Evolutionary conservation across 2,888 invertebrate genomes (phyloP).

Genomic region (Mantis religiosa): DNA sequence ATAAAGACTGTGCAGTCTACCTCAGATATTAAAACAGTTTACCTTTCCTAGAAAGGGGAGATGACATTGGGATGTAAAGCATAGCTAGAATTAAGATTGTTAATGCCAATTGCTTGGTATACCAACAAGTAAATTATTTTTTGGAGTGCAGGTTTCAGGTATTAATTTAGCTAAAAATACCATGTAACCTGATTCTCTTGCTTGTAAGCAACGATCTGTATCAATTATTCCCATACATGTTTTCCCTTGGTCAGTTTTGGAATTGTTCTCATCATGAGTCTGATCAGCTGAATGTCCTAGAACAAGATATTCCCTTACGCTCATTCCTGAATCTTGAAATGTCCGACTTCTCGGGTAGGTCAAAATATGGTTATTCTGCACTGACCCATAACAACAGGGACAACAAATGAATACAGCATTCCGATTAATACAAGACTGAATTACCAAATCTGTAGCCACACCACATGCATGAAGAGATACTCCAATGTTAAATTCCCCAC

Average conservation of each 20-base stretch:
- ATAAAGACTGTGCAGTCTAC: too few relatives aligned
- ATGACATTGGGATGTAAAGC: too few relatives aligned
- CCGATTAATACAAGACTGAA: conserved; percentile 72
- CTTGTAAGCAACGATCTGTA: conserved; percentile 73
- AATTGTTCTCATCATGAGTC: conserved; percentile 69
- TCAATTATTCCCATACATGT: conserved; percentile 86
- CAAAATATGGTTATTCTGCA: conserved; percentile 75
- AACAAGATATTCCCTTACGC: conserved; percentile 63
- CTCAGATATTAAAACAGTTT: too few relatives aligned
- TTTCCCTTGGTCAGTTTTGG: conserved; percentile 69
- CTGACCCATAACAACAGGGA: conserved; percentile 91
- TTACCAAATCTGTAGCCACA: conserved; percentile 87
- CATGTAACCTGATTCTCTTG: conserved; percentile 69
- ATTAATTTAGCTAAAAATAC: conserved; percentile 72
- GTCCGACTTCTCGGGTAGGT: conserved; percentile 72
- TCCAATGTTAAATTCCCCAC: conserved; percentile 77
- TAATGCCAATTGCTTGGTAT: conserved; percentile 40
- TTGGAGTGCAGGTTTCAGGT: conserved; percentile 83
- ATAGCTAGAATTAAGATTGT: not conserved
- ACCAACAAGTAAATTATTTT: conserved; percentile 83
- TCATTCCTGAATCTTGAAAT: conserved; percentile 36
- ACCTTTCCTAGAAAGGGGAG: too few relatives aligned
- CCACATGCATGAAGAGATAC: conserved; percentile 92
- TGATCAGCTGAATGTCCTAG: conserved; percentile 91
- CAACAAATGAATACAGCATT: conserved; percentile 82